These are phyloP conservation scores for Threskiornis aethiopicus DNA, from an alignment of 2,797 vertebrate species.

Conservation along the genomic window DNA sequence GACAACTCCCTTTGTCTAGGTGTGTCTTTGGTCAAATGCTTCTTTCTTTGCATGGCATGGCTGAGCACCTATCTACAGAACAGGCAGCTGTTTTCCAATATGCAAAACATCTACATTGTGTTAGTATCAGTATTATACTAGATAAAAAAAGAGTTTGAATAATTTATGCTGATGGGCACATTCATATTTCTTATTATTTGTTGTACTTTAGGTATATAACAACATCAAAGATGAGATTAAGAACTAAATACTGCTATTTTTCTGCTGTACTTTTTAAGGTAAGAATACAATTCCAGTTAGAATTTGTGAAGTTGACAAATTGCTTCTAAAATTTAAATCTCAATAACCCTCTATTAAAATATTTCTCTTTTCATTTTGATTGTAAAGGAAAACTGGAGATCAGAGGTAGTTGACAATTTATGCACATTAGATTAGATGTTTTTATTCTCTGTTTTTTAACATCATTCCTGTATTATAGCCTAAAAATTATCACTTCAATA, in stretches of 20 bases:
- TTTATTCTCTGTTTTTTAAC: slow-evolving; percentile 17
- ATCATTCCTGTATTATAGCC: not conserved
- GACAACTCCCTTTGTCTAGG: not conserved
- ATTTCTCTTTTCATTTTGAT: not conserved
- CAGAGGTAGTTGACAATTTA: not conserved
- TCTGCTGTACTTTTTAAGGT: slow-evolving; percentile 94
- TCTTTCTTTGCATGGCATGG: not conserved
- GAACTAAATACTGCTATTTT: slow-evolving; percentile 84
- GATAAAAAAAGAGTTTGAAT: not conserved
- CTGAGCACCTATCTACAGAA: not conserved
- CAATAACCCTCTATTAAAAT: not conserved
- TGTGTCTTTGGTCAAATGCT: not conserved
- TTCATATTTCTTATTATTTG: not conserved
- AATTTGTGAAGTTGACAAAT: not conserved
- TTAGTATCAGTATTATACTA: not conserved
- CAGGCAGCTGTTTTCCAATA: not conserved
- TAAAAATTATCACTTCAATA: slow-evolving; percentile 46
- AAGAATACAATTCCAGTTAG: slow-evolving; percentile 38
- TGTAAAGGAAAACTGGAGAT: not conserved
- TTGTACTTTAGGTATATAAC: slow-evolving; percentile 81
- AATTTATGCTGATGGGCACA: not conserved
- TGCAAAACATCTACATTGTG: not conserved
- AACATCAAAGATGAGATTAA: slow-evolving; percentile 78
- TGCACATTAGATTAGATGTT: not conserved
- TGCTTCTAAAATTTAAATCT: slow-evolving; percentile 9